Evolutionary conservation across 2,797 vertebrate species (phyloP), one percentile per base, ranked within the genome.

Genomic region (Chiroxiphia lanceolata): DNA sequence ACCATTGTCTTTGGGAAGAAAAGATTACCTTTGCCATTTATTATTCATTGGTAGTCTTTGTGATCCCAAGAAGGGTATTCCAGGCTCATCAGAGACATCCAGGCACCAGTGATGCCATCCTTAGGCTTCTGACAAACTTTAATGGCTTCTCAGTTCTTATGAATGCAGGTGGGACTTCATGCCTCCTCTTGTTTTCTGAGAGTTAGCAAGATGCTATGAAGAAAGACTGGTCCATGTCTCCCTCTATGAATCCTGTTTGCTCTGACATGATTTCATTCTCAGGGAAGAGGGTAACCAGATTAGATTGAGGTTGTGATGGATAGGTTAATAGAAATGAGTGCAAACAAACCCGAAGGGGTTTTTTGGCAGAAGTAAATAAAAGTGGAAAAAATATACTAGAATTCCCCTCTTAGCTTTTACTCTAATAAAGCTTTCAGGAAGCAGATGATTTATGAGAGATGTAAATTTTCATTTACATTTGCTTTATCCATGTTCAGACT

Each of bases 101-200:
- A 48, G 25, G 31, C 33, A 71, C 13, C 34, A 2, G 0, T 23
- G 78, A 82, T 12, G 34, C 22, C 78, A 61, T 34, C 1, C 0
- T 20, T 69, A 54, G 54, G 21, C 7, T 60, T 40, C 17, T 20
- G 63, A 53, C 18, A 56, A 45, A 84, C 57, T 65, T 21, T 47
- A 26, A 54, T 77, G 40, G 6, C 8, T 72, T 67, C 4, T 42
- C 15, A 59, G 1, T 45, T 64, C 44, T 78, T 78, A 11, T 36
- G 60, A 56, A 48, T 33, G 21, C 31, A 71, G 38, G 2, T 31
- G 27, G 25, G n/a, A 11, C 25, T 70, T 88, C 34, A 2, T 16
- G 13, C 23, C 25, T 90, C 47, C 31, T 87, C 64, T 70, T 72
- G 20, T 48, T 83, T 78, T 16, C 45, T 65, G 31, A 15, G 40